Conservation (phyloP, 1,140 invertebrate species). For the Pseudomyrmex flavicornis region DNA sequence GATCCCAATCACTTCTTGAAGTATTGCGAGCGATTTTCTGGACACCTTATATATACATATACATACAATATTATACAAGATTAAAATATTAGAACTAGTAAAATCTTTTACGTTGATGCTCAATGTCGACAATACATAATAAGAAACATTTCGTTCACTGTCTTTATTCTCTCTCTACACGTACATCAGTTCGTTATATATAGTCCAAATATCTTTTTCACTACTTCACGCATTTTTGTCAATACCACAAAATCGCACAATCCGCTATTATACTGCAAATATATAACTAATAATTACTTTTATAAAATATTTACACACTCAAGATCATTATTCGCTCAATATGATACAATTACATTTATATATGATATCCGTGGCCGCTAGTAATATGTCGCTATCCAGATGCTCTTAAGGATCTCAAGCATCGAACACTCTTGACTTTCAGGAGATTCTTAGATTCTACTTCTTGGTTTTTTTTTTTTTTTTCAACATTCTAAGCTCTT, state of each 20-base stretch:
- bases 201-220: constrained; percentile 52
- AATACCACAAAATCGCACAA: constrained; percentile 50
- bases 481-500: constrained; percentile 1
- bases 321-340: constrained; percentile 66
- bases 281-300: constrained; percentile 65
- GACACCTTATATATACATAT: too few species aligned
- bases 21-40: too few species aligned
- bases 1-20: too few species aligned
- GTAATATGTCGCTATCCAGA: constrained; percentile 28
- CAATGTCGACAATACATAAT: constrained; percentile 8
- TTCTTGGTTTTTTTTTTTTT: constrained; percentile 6
- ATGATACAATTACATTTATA: constrained; percentile 65
- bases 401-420: constrained; percentile 10
- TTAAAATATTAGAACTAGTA: too few species aligned
- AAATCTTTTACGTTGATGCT: too few species aligned
- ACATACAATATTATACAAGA: too few species aligned
- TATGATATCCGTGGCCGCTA: constrained; percentile 34
- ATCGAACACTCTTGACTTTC: not conserved
- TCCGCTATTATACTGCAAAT: constrained; percentile 57
- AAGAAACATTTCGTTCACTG: constrained; percentile 45
- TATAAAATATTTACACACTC: constrained; percentile 66
- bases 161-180: constrained; percentile 62
- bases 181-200: constrained; percentile 62
- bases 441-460: constrained; percentile 7
- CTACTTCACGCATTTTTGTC: constrained; percentile 60